A percentile compares a stretch with the other conserved stretches of the same genome.
Conservation (phyloP, 2,888 invertebrate species). For the Ectemnius continuus region DNA sequence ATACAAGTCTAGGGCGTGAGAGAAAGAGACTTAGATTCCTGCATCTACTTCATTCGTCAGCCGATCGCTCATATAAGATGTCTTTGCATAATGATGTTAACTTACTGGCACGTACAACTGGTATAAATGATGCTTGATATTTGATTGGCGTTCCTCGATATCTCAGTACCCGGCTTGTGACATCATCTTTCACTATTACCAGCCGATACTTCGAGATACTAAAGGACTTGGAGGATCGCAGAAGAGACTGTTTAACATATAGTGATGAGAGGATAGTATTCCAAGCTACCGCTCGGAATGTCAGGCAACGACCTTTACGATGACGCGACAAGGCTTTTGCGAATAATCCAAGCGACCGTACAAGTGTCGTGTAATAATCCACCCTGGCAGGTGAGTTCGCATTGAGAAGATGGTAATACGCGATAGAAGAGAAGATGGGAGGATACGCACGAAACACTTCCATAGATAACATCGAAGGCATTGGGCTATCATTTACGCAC, state of each 20-base stretch:
- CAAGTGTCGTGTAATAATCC: constrained; percentile 13
- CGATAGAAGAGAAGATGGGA: background rate
- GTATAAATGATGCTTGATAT: background rate
- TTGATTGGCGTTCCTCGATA: background rate
- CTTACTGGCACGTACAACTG: background rate
- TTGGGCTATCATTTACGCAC: constrained; percentile 16
- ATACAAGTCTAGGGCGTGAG: constrained; percentile 12
- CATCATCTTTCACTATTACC: background rate
- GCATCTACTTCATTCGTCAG: constrained; percentile 5
- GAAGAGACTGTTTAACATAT: background rate
- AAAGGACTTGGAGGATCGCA: background rate
- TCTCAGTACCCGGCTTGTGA: background rate
- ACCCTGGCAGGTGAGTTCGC: background rate
- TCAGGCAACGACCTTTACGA: background rate
- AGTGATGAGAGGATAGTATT: background rate
- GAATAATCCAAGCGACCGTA: background rate
- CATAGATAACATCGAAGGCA: constrained; percentile 8
- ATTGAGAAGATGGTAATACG: constrained; percentile 9
- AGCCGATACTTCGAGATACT: background rate
- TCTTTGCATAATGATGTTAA: constrained; percentile 4
- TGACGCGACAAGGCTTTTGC: background rate
- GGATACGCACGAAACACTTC: constrained; percentile 8
- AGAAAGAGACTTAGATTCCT: constrained; percentile 40
- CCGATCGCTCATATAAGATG: no score
- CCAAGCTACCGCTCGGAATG: background rate